These are phyloP conservation scores for Chloromyia formosa DNA, from an alignment of 2,888 invertebrate species.

Conservation along the genomic window DNA sequence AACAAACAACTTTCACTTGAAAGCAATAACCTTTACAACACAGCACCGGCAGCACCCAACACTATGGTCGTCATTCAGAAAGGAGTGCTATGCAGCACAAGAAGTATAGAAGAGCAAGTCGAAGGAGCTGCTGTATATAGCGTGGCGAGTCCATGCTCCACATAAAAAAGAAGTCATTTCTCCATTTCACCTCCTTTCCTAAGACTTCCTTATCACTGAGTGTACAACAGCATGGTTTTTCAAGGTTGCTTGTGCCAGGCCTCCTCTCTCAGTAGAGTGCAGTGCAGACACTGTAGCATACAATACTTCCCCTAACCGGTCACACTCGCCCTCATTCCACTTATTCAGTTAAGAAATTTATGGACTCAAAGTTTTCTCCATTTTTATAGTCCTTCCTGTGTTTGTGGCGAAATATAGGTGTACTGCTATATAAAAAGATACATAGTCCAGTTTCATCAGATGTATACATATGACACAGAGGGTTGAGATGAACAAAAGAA, in stretches of 20 bases:
- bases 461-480: no score
- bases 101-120: background rate
- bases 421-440: background rate
- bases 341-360: slow-evolving; percentile 44
- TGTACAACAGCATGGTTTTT: background rate
- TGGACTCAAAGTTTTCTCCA: slow-evolving; percentile 32
- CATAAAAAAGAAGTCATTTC: slow-evolving; percentile 32
- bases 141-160: background rate
- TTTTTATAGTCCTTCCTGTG: slow-evolving; percentile 26
- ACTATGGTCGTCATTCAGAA: background rate
- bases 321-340: slow-evolving; percentile 24
- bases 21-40: slow-evolving; percentile 45
- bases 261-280: background rate
- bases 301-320: slow-evolving; percentile 23
- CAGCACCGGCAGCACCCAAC: background rate
- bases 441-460: no score
- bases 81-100: slow-evolving; percentile 14
- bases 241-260: slow-evolving; percentile 19
- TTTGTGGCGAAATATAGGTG: slow-evolving; percentile 3
- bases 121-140: background rate
- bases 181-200: slow-evolving; percentile 34
- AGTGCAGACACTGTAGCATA: slow-evolving; percentile 20
- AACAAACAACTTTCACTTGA: slow-evolving; percentile 49
- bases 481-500: no score
- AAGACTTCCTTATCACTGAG: slow-evolving; percentile 37